Base-by-base conservation (phyloP, 2,113 vertebrate genomes). In the Mirza zaza region DNA sequence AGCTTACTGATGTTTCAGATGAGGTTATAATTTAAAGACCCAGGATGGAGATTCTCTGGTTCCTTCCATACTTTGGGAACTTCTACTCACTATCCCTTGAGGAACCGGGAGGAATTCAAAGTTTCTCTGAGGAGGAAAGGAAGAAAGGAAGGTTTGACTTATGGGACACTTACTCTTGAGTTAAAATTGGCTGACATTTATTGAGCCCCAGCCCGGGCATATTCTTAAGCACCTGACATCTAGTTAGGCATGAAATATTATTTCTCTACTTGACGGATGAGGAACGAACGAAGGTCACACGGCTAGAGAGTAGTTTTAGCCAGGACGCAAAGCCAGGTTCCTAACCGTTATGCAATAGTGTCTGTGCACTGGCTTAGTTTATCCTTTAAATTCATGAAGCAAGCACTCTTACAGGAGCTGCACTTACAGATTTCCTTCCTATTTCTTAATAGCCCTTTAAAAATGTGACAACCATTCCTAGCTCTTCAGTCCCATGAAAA, bases 1-100 rank as follows among this genome's bases (percentile, higher is more conserved):
- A 96, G 95, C 36, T 65, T 55, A 77, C 79, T 94, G 61, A 23
- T 71, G 2, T 87, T 93, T 97, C 95, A 71, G 68, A 68, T 5
- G 48, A 93, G n/a, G 75, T 13, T 0, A 42, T 57, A 10, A 5
- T 48, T 29, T 87, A 34, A 61, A 80, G 57, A 50, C 25, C 11
- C 34, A 21, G 7, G 45, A 80, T 95, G 87, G 87, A 48, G 0
- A 32, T n/a, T 52, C 68, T 61, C 82, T 4, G 94, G 94, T 76
- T 15, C 88, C 90, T 80, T 59, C n/a, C 21, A 5, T 39, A 25
- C 70, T 90, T 97, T 87, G 95, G 76, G 93, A 73, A 65, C 42
- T 18, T 79, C 67, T 7, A 21, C 71, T 95, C 7, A 1, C 81
- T 87, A 2, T 94, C 59, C 34, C 94, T 85, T 36, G 87, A 97